Evolutionary conservation across 2,888 invertebrate species (phyloP).

Genomic region (Idaea dimidiata): DNA sequence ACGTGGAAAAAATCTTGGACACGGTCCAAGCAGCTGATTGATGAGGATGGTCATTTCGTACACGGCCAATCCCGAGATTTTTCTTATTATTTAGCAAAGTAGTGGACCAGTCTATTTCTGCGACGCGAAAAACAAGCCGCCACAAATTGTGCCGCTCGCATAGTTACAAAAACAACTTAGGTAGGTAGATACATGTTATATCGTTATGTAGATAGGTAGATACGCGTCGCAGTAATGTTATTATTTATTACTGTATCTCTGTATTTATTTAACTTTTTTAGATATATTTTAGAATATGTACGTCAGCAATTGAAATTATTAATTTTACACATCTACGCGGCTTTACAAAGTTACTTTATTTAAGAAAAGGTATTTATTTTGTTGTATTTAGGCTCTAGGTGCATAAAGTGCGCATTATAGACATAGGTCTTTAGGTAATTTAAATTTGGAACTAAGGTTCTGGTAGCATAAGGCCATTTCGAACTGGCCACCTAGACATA

Average conservation of each 20-base stretch:
- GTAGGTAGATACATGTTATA: slow-evolving; percentile 35
- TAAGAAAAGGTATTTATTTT: too few relatives aligned
- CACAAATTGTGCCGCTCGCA: slow-evolving; percentile 63
- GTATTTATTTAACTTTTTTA: slow-evolving; percentile 1
- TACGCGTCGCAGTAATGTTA: slow-evolving; percentile 13
- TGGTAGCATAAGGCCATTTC: too few relatives aligned
- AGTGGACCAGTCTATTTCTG: slow-evolving; percentile 77
- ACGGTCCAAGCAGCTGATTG: slow-evolving; percentile 79
- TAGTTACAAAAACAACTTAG: slow-evolving; percentile 43
- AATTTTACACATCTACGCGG: neutral
- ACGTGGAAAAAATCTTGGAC: slow-evolving; percentile 80
- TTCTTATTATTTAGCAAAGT: slow-evolving; percentile 80
- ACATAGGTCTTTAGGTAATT: too few relatives aligned
- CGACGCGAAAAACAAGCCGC: slow-evolving; percentile 74
- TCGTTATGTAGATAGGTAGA: neutral
- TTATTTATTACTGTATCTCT: slow-evolving; percentile 17
- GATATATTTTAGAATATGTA: neutral
- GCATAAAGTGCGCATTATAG: too few relatives aligned
- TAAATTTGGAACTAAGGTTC: too few relatives aligned
- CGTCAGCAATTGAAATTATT: too few relatives aligned
- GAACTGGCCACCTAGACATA: too few relatives aligned
- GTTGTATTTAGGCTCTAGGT: too few relatives aligned
- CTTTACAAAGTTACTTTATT: too few relatives aligned
- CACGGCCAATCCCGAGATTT: slow-evolving; percentile 79
- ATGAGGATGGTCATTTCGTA: slow-evolving; percentile 81